A percentile compares a stretch with the other conserved stretches of the same genome.
Evolutionary conservation across 2,888 invertebrate genomes (phyloP).

Genomic region (Alloscopus bannaensis): DNA sequence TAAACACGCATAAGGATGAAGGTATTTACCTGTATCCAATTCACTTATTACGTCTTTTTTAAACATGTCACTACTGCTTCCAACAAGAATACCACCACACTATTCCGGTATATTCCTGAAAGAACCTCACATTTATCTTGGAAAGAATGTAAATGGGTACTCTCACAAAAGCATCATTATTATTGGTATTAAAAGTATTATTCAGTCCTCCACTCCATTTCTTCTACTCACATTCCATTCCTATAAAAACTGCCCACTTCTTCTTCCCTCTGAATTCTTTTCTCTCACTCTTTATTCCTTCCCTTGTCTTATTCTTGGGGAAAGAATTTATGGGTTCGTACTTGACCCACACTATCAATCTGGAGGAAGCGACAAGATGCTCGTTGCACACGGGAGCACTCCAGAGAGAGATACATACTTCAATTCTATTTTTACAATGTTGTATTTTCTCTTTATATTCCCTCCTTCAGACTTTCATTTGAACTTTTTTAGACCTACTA

Average conservation of each 20-base stretch:
- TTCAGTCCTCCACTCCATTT: slow-evolving; percentile 36
- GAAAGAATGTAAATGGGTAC: slow-evolving; percentile 31
- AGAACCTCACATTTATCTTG: too few relatives aligned
- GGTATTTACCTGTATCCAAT: too few relatives aligned
- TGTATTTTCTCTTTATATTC: too few relatives aligned
- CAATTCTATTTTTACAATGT: slow-evolving; percentile 29
- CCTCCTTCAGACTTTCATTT: slow-evolving; percentile 17
- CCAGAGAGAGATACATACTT: slow-evolving; percentile 14
- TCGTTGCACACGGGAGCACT: neutral
- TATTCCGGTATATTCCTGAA: neutral
- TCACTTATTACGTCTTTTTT: too few relatives aligned
- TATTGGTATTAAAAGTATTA: slow-evolving; percentile 62
- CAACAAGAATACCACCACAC: too few relatives aligned
- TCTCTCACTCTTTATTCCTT: slow-evolving; percentile 12
- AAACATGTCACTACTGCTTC: too few relatives aligned
- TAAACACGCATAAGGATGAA: too few relatives aligned
- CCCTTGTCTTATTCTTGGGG: slow-evolving; percentile 31
- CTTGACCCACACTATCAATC: slow-evolving; percentile 60
- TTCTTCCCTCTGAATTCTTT: neutral
- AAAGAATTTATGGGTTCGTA: slow-evolving; percentile 54
- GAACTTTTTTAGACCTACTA: neutral
- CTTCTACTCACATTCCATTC: slow-evolving; percentile 18
- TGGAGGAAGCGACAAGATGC: slow-evolving; percentile 23
- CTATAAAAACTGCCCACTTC: slow-evolving; percentile 1
- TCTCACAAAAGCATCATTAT: slow-evolving; percentile 56